Conservation (phyloP, 2,113 vertebrate species). For the Trematocara marginatum region DNA sequence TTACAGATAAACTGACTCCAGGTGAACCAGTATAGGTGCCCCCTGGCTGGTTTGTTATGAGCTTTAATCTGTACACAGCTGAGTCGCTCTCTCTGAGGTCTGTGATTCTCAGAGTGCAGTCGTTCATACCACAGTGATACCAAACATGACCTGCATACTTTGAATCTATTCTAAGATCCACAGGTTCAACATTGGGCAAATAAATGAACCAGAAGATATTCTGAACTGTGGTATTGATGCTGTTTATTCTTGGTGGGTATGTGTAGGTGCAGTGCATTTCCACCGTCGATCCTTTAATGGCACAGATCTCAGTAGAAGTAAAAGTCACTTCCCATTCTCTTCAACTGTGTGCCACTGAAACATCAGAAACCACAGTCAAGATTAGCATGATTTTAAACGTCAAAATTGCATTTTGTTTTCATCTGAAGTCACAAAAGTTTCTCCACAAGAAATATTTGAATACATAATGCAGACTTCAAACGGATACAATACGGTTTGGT, state of each 20-base stretch:
- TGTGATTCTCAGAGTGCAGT: background rate
- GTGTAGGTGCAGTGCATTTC: background rate
- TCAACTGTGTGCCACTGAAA: accelerated
- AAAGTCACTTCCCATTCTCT: background rate
- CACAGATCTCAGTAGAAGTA: background rate
- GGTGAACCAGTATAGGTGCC: background rate
- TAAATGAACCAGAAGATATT: background rate
- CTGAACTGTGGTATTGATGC: background rate
- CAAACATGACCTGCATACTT: background rate
- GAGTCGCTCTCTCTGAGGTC: background rate
- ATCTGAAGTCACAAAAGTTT: background rate
- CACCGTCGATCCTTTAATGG: background rate
- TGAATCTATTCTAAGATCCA: background rate
- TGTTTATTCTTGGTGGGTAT: background rate
- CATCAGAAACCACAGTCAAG: background rate
- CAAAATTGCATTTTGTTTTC: background rate
- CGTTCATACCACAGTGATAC: background rate
- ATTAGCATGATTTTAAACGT: background rate
- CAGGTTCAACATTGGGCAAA: background rate
- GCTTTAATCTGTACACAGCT: background rate
- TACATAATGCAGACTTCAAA: background rate
- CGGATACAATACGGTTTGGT: background rate
- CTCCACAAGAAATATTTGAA: background rate
- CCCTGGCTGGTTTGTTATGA: background rate
- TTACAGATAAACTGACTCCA: background rate